Base-by-base conservation (phyloP, 37 sponge, comb jelly and placozoan species). In the Beroe forskalii region DNA sequence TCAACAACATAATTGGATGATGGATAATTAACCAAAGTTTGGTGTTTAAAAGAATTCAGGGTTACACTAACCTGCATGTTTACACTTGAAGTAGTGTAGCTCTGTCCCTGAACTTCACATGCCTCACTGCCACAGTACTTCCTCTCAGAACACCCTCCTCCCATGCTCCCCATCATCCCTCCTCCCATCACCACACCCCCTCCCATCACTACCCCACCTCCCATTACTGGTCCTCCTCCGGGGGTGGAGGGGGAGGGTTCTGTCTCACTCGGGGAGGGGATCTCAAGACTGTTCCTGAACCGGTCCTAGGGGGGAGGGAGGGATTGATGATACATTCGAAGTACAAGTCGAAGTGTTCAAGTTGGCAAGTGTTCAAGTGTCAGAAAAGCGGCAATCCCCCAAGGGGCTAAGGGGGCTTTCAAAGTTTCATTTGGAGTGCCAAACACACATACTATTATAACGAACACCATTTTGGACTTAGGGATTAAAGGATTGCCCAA, bases 221-320 rank as follows among this genome's bases (percentile, higher is more conserved):
- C n/a, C n/a, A n/a, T n/a, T n/a, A n/a, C n/a, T n/a, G n/a, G n/a
- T 63, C 25, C 66, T 63, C 25, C 25, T 63, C 66, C 38, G 39
- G 72, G 14, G 72, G 72, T 32, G 12, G 72, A 12, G 39, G 72
- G 4, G 35, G 38, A 12, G 35, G 35, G 35, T 2, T 69, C 39
- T 9, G 4, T 1, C 2, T 69, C 72, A 64, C 31, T 64, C 37
- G 27, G 27, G 35, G 35, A 32, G 2, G 72, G 72, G 3, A 69
- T 69, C 38, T 69, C 72, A 33, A 69, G 9, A 36, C 39, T 69
- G 72, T 69, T 69, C 32, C 72, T 32, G 32, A 69, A 69, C 39
- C 36, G 36, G 72, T 69, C 72, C 72, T 69, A 37, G 55, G 6
- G 55, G 55, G 55, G 12, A 48, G 12, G 12, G 6, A 12, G 55